Evolutionary conservation across 2,113 vertebrate genomes (phyloP), one percentile per base, ranked within the genome.

Genomic region (Sinocyclocheilus maitianheensis): DNA sequence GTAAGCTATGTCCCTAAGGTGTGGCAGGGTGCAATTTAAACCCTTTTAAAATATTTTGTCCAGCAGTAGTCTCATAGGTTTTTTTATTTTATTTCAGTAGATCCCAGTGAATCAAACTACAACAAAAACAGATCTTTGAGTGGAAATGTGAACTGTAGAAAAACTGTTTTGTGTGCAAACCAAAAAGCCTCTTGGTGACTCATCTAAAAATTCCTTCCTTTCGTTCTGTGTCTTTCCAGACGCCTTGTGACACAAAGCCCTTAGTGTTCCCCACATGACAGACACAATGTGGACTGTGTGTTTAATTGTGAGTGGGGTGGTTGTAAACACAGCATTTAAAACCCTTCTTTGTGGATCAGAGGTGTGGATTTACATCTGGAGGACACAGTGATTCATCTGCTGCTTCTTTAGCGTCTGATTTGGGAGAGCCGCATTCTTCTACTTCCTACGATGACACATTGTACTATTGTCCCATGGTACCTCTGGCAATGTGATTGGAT

Each of bases 251-350:
- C 89, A 95, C 94, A 96, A 95, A 96, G 96, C 91, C 86, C 91
- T 89, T 91, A 94, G 90, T 94, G 94, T 95, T 93, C 91, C 88
- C n/a, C 81, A 82, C 22, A 89, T 84, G 91, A 79, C 71, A 37
- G 95, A 94, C 94, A 96, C 94, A 95, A 95, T 91, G 92, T 94
- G 89, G 88, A 94, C 91, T 95, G 94, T 96, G 93, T 88, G 89
- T 84, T 94, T 94, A 95, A 93, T 94, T 93, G 90, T 91, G 90
- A 95, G 96, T 92, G 94, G 96, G 95, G 93, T 87, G 95, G 85
- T 92, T 86, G 90, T 93, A 94, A 92, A 88, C 91, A 94, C 88
- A 90, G 90, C 84, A 89, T 94, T 88, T 86, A 95, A 95, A 94
- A 92, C 92, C 91, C 92, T 90, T 95, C 93, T 94, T 95, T 95